Conservation (phyloP, 92 coral and sea anemone species). For the Phymanthus crucifer region DNA sequence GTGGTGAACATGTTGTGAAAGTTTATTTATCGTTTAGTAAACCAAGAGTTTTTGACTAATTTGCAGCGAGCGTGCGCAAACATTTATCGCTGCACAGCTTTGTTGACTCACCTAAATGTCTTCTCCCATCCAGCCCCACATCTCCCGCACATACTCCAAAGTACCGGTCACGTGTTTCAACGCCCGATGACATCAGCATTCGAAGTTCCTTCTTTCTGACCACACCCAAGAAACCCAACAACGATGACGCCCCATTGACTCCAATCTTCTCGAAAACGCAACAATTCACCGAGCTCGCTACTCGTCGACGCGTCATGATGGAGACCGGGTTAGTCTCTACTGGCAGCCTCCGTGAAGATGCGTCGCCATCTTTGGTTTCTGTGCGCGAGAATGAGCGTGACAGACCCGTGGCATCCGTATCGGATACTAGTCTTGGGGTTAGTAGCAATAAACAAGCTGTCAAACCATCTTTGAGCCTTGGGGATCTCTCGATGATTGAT, state of each 20-base stretch:
- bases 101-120: background rate
- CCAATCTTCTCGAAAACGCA: slow-evolving; percentile 80
- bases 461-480: slow-evolving; percentile 74
- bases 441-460: slow-evolving; percentile 39
- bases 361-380: slow-evolving; percentile 41
- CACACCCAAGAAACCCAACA: slow-evolving; percentile 31
- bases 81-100: no score
- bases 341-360: slow-evolving; percentile 59
- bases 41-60: background rate
- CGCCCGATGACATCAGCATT: slow-evolving; percentile 43
- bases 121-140: slow-evolving; percentile 45
- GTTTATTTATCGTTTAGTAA: no score
- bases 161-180: slow-evolving; percentile 36
- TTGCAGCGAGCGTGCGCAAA: background rate
- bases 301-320: slow-evolving; percentile 67
- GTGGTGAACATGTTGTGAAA: no score
- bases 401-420: slow-evolving; percentile 44
- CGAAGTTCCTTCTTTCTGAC: slow-evolving; percentile 32
- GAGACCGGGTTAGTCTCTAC: slow-evolving; percentile 50
- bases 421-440: slow-evolving; percentile 43
- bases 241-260: slow-evolving; percentile 38
- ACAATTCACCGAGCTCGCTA: slow-evolving; percentile 76
- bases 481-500: slow-evolving; percentile 77
- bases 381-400: slow-evolving; percentile 51
- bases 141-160: slow-evolving; percentile 60